Evolutionary conservation across 2,888 invertebrate genomes (phyloP).

Genomic region (Brachyptera risi): DNA sequence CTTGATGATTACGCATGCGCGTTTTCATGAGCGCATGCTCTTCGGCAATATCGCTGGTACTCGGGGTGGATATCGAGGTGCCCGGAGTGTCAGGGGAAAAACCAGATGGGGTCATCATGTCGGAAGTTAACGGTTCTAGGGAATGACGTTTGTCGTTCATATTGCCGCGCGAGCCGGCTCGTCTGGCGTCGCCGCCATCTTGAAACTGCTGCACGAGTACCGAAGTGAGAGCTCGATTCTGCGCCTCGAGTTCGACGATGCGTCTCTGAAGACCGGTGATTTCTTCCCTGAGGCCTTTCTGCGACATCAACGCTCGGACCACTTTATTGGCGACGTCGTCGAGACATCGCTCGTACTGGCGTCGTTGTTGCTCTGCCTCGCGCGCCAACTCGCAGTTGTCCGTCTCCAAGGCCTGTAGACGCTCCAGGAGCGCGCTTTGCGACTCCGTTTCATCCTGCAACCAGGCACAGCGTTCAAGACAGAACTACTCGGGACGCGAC

Average conservation of each 20-base stretch:
- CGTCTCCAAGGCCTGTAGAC: constrained; percentile 54
- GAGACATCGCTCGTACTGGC: constrained; percentile 73
- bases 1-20: constrained; percentile 47
- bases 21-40: constrained; percentile 12
- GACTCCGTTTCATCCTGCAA: constrained; percentile 44
- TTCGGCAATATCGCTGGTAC: constrained; percentile 25
- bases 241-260: constrained; percentile 73
- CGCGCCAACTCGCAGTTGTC: constrained; percentile 59
- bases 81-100: neutral
- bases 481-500: no score
- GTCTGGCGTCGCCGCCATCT: constrained; percentile 6
- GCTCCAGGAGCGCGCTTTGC: constrained; percentile 49
- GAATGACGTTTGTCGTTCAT: neutral
- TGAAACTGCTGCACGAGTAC: constrained; percentile 61
- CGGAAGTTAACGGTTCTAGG: neutral
- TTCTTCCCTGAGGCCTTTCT: constrained; percentile 79
- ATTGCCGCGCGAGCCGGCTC: neutral
- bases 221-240: constrained; percentile 69
- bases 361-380: constrained; percentile 61
- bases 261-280: constrained; percentile 66
- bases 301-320: constrained; percentile 75
- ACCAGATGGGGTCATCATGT: neutral
- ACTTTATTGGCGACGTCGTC: constrained; percentile 82
- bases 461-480: constrained; percentile 36
- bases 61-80: constrained; percentile 27